Percentiles rank a stretch among this genome's conserved stretches.
Conservation (phyloP, 2,888 invertebrate genomes). For the Trisateles emortualis region DNA sequence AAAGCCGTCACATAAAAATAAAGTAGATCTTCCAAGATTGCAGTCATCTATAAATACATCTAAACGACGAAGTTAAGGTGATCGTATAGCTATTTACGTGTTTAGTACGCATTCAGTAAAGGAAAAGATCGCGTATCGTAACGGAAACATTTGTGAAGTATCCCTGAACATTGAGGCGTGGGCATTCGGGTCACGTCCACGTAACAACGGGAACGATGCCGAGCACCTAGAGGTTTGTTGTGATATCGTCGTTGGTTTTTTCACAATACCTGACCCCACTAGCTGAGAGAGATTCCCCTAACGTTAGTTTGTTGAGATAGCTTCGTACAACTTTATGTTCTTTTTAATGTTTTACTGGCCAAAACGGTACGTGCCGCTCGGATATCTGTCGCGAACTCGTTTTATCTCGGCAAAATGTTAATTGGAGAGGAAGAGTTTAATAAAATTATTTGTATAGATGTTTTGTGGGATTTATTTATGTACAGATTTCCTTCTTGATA, state of each 20-base stretch:
- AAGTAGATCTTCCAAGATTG: slow-evolving; percentile 39
- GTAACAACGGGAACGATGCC: slow-evolving; percentile 78
- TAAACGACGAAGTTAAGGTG: slow-evolving; percentile 68
- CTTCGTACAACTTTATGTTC: slow-evolving; percentile 66
- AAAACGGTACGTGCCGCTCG: slow-evolving; percentile 58
- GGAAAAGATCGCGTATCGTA: slow-evolving; percentile 80
- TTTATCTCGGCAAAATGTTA: slow-evolving; percentile 43
- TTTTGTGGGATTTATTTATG: slow-evolving; percentile 2
- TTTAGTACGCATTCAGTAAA: slow-evolving; percentile 74
- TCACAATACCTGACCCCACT: slow-evolving; percentile 80
- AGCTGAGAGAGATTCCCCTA: slow-evolving; percentile 72
- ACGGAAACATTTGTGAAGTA: slow-evolving; percentile 83
- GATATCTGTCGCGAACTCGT: slow-evolving; percentile 44
- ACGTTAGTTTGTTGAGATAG: slow-evolving; percentile 67
- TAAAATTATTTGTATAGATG: slow-evolving; percentile 13
- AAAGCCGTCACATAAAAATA: slow-evolving; percentile 39
- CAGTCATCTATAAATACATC: slow-evolving; percentile 60
- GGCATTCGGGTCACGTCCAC: slow-evolving; percentile 79
- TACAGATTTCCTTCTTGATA: background rate
- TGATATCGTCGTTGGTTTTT: slow-evolving; percentile 81
- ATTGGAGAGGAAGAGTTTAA: slow-evolving; percentile 29
- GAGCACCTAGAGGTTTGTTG: slow-evolving; percentile 82
- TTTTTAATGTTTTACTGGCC: slow-evolving; percentile 64
- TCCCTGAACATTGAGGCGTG: slow-evolving; percentile 72
- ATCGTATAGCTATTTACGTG: slow-evolving; percentile 78